These are phyloP conservation scores for Sitta europaea DNA, from an alignment of 2,113 vertebrate species.

Conservation along the genomic window DNA sequence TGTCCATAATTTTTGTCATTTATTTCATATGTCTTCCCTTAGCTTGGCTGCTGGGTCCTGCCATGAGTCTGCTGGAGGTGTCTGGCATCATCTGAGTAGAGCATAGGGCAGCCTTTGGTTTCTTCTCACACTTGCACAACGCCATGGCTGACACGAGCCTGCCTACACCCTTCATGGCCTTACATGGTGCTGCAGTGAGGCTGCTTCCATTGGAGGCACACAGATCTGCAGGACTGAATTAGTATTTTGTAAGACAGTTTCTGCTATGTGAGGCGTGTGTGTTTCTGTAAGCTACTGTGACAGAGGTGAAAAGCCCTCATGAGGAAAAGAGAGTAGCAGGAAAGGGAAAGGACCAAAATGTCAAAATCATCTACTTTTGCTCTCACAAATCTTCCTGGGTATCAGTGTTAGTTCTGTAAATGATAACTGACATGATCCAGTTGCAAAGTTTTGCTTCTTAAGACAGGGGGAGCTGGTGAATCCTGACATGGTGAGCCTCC, in stretches of 20 bases:
- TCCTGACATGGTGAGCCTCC: not conserved
- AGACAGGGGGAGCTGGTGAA: not conserved
- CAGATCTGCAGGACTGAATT: not conserved
- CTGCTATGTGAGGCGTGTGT: not conserved
- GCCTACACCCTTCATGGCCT: not conserved
- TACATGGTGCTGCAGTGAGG: not conserved
- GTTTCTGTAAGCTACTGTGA: not conserved
- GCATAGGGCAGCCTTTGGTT: not conserved
- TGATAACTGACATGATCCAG: not conserved
- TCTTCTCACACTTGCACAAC: not conserved
- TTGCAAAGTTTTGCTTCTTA: not conserved
- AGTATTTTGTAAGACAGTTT: not conserved
- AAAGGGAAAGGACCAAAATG: not conserved
- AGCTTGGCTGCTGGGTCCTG: not conserved
- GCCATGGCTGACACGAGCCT: fast-evolving
- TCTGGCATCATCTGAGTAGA: not conserved
- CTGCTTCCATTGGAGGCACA: not conserved
- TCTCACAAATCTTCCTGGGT: not conserved
- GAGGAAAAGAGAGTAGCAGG: not conserved
- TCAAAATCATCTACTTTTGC: not conserved
- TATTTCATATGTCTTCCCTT: not conserved
- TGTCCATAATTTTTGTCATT: not conserved
- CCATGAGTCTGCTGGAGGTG: not conserved
- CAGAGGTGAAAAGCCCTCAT: not conserved
- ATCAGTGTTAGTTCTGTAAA: not conserved